A percentile compares a stretch with the other conserved stretches of the same genome.
phyloP scores from a whole-genome alignment of 1,140 invertebrate genomes.

The Ooceraea biroi region DNA sequence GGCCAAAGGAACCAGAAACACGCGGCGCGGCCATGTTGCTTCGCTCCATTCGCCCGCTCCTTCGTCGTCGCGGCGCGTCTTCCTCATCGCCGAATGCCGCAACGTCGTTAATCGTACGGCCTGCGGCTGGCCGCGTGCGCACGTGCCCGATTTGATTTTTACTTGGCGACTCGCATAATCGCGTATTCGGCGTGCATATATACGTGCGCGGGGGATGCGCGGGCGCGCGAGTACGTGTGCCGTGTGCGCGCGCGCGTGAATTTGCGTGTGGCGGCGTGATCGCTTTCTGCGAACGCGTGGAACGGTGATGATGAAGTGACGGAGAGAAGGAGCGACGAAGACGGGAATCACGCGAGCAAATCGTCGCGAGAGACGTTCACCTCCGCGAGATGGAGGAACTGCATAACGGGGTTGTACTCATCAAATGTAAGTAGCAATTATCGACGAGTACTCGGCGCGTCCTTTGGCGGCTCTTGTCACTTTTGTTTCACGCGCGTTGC shows the following conservation, averaged over 20 bases:
- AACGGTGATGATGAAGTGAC: neutral
- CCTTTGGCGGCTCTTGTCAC: too few species aligned
- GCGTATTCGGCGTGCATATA: constrained; percentile 8
- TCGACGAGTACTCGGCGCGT: neutral
- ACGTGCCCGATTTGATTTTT: constrained; percentile 72
- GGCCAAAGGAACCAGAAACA: constrained; percentile 51
- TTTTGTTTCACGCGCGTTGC: too few species aligned
- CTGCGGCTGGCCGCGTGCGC: constrained; percentile 62
- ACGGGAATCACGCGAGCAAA: constrained; percentile 27
- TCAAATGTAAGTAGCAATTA: constrained; percentile 84
- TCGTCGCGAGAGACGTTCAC: constrained; percentile 56
- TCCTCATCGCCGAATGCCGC: constrained; percentile 60
- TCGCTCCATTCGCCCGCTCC: constrained; percentile 41
- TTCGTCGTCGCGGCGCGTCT: constrained; percentile 20
- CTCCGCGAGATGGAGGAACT: constrained; percentile 83
- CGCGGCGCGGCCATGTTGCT: constrained; percentile 75
- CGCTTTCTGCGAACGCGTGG: constrained; percentile 28
- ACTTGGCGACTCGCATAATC: constrained; percentile 4
- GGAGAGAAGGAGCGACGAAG: constrained; percentile 16
- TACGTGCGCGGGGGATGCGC: neutral
- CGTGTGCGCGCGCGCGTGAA: neutral
- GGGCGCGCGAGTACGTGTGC: neutral
- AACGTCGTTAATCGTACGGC: constrained; percentile 63
- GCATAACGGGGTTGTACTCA: constrained; percentile 85
- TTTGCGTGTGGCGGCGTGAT: constrained; percentile 33